These are phyloP conservation scores for Anguilla japonica DNA, from an alignment of 2,113 vertebrate species.

Conservation along the genomic window DNA sequence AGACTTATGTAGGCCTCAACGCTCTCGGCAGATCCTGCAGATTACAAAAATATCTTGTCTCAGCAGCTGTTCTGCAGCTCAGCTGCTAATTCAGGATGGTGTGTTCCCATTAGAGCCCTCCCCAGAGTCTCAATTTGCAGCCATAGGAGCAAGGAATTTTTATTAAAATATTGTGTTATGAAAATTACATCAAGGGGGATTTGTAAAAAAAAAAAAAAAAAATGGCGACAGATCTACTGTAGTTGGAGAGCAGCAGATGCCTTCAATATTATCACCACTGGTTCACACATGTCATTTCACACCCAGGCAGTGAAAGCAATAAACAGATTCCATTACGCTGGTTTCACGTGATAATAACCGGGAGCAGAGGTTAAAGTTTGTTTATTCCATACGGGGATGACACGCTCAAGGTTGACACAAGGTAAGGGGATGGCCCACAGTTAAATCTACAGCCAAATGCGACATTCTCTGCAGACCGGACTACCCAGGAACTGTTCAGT, in stretches of 20 bases:
- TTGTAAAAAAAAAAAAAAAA: not conserved
- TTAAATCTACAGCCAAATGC: not conserved
- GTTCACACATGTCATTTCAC: not conserved
- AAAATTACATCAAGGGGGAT: conserved; percentile 10
- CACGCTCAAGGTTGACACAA: not conserved
- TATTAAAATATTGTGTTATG: conserved; percentile 6
- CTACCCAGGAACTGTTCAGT: not conserved
- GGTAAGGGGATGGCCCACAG: not conserved
- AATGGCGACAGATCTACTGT: not conserved
- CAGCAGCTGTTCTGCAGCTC: not conserved
- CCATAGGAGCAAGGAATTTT: conserved; percentile 2
- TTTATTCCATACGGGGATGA: not conserved
- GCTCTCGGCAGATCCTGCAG: not conserved
- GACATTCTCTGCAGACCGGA: not conserved
- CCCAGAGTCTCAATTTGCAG: conserved; percentile 7
- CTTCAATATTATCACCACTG: not conserved
- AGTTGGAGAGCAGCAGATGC: not conserved
- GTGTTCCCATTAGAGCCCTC: not conserved
- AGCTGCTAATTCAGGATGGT: conserved; percentile 2
- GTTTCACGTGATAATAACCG: not conserved
- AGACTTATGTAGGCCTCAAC: not conserved
- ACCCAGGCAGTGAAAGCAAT: not conserved
- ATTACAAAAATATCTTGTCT: conserved; percentile 5
- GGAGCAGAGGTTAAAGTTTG: not conserved
- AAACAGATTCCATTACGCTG: not conserved